Percentiles rank a stretch among this genome's conserved stretches.
phyloP scores from a whole-genome alignment of 1,140 invertebrate genomes.

The Halictus rubicundus region DNA sequence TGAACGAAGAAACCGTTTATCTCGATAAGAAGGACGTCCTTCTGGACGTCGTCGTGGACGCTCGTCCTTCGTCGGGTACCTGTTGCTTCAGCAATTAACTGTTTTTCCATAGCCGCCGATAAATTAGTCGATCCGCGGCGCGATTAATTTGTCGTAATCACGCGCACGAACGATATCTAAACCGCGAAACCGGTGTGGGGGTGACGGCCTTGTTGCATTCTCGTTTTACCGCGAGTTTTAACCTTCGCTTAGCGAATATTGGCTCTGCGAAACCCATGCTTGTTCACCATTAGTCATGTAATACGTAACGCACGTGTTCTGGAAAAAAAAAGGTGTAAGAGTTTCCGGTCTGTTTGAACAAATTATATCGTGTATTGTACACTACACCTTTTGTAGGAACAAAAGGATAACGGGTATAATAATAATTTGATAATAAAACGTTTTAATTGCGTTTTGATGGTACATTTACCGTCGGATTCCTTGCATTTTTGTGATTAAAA shows the following conservation, averaged over 20 bases:
- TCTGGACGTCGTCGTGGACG: not conserved
- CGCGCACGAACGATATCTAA: not conserved
- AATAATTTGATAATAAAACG: too few species aligned
- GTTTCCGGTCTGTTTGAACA: too few species aligned
- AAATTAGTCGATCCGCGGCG: constrained; percentile 15
- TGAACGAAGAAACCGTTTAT: not conserved
- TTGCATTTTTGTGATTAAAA: too few species aligned
- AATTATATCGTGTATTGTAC: constrained; percentile 2
- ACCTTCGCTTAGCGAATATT: not conserved
- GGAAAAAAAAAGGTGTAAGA: not conserved
- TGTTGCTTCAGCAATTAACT: constrained; percentile 18
- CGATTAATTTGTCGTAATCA: constrained; percentile 9
- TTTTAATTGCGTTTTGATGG: too few species aligned
- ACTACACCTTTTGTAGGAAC: too few species aligned
- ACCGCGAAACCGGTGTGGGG: not conserved
- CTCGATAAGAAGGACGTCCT: constrained; percentile 9
- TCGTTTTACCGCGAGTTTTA: not conserved
- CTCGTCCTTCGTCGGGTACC: constrained; percentile 16
- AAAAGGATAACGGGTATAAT: too few species aligned
- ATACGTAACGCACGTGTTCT: not conserved
- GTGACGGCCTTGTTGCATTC: not conserved
- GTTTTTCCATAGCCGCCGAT: constrained; percentile 18
- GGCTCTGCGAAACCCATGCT: not conserved
- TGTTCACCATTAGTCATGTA: not conserved
- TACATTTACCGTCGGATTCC: too few species aligned